These are phyloP conservation scores for Autographa gamma DNA, from an alignment of 2,888 invertebrate genomes.

Conservation along the genomic window DNA sequence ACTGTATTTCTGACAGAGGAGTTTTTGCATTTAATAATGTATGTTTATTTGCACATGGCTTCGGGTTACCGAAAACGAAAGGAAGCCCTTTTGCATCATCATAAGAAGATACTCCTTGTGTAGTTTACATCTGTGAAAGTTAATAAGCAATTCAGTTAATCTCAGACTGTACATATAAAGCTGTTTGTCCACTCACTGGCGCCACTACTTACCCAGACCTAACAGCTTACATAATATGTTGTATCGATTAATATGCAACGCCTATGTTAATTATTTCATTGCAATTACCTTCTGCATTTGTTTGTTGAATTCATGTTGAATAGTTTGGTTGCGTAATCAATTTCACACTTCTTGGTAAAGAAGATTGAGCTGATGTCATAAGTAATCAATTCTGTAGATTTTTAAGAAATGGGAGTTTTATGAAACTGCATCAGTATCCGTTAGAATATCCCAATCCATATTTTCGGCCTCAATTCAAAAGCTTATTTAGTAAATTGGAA, in stretches of 20 bases:
- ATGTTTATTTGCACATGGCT: no score
- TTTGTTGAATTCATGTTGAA: neutral
- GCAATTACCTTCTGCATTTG: slow-evolving; percentile 11
- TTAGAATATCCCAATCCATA: no score
- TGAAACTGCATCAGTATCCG: neutral
- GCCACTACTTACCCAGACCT: slow-evolving; percentile 29
- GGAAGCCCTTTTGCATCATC: no score
- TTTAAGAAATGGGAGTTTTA: no score
- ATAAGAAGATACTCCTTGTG: neutral
- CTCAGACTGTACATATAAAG: neutral
- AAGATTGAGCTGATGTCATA: neutral
- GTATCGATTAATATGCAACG: slow-evolving; percentile 16
- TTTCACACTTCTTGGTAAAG: neutral
- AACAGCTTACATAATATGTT: slow-evolving; percentile 39
- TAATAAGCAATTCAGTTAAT: no score
- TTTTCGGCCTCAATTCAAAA: no score
- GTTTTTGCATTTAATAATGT: no score
- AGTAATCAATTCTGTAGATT: no score
- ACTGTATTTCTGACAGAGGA: no score
- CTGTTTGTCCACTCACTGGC: slow-evolving; percentile 18
- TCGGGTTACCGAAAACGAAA: no score
- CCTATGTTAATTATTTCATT: slow-evolving; percentile 27
- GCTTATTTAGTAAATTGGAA: no score
- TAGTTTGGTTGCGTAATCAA: neutral
- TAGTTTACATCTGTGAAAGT: neutral